These are phyloP conservation scores for Parnassius apollo DNA, from an alignment of 2,888 invertebrate genomes.

Conservation along the genomic window DNA sequence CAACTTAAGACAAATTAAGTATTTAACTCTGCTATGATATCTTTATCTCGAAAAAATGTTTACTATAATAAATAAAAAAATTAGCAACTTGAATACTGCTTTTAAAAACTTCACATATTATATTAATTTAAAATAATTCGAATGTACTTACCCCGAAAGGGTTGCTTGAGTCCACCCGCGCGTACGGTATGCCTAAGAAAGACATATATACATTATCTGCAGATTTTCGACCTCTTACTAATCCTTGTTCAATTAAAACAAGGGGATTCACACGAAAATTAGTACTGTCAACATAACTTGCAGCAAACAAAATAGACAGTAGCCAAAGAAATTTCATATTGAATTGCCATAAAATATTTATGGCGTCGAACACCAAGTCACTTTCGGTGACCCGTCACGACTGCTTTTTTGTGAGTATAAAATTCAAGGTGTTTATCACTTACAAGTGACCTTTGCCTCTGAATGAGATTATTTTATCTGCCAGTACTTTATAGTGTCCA, in stretches of 20 bases:
- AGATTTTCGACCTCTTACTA: conserved; percentile 62
- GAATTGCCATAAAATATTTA: conserved; percentile 32
- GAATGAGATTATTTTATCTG: conserved; percentile 34
- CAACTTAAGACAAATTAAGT: too few relatives aligned
- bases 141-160: conserved; percentile 69
- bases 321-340: conserved; percentile 41
- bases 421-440: conserved; percentile 3
- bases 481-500: conserved; percentile 30
- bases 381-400: conserved; percentile 6
- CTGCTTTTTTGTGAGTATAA: conserved; percentile 1
- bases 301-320: conserved; percentile 35
- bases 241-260: conserved; percentile 62
- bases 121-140: not conserved
- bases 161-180: conserved; percentile 55
- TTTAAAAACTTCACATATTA: too few relatives aligned
- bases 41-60: too few relatives aligned
- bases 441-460: conserved; percentile 12
- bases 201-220: conserved; percentile 62
- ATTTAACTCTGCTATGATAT: too few relatives aligned
- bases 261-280: conserved; percentile 64
- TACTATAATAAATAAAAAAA: too few relatives aligned
- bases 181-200: conserved; percentile 71
- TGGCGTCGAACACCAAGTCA: conserved; percentile 30
- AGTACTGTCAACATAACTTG: conserved; percentile 37
- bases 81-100: too few relatives aligned